Evolutionary conservation across 2,888 invertebrate genomes (phyloP).

Genomic region (Drosophila monieri): DNA sequence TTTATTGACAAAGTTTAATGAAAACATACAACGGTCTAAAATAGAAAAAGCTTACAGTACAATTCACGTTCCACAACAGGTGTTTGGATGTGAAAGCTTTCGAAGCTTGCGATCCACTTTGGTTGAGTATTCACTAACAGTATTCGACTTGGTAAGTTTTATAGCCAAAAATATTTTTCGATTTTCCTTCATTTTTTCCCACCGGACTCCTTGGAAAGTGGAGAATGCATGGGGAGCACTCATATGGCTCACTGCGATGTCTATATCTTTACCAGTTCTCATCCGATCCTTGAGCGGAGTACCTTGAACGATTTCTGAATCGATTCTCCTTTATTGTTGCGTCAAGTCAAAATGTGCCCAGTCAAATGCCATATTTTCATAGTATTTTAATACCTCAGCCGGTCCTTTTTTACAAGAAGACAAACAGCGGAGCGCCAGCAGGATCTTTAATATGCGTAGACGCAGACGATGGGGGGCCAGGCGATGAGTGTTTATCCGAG

Average conservation of each 20-base stretch:
- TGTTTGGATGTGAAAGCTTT: background rate
- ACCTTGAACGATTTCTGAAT: too few species aligned
- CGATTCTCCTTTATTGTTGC: too few species aligned
- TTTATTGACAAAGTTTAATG: background rate
- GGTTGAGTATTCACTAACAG: background rate
- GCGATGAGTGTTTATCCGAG: slow-evolving; percentile 54
- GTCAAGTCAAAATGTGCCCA: background rate
- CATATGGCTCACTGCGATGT: background rate
- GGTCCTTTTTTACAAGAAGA: background rate
- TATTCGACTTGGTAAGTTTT: too few species aligned
- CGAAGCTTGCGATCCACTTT: background rate
- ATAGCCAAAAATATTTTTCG: too few species aligned
- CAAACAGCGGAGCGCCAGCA: background rate
- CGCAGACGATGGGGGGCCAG: slow-evolving; percentile 8
- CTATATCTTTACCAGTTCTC: too few species aligned
- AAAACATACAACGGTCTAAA: background rate
- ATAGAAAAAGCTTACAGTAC: background rate
- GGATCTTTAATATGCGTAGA: slow-evolving; percentile 29
- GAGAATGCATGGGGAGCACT: too few species aligned
- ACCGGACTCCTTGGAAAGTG: too few species aligned
- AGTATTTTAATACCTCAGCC: background rate
- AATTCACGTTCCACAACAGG: background rate
- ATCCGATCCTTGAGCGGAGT: too few species aligned
- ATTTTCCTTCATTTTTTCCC: too few species aligned
- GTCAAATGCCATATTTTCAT: background rate